A percentile compares a stretch with the other conserved stretches of the same genome.
phyloP scores from a whole-genome alignment of 2,797 vertebrate species.

The Taenioides sp. region DNA sequence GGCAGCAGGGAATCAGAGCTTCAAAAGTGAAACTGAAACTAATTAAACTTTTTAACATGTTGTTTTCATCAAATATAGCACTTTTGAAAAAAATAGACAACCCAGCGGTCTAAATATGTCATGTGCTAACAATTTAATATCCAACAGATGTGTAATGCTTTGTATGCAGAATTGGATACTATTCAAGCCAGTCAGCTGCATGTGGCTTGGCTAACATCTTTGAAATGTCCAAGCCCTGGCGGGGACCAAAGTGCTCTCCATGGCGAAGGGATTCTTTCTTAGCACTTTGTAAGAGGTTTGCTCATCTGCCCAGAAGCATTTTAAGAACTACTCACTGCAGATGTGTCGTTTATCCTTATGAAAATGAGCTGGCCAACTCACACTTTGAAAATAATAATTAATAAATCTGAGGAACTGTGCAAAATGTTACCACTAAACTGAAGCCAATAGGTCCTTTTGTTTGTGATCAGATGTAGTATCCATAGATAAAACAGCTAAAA shows the following conservation, averaged over 20 bases:
- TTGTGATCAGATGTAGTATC: neutral
- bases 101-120: too few species aligned
- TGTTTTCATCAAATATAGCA: too few species aligned
- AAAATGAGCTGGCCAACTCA: neutral
- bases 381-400: neutral
- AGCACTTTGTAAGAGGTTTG: neutral
- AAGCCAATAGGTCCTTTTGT: neutral
- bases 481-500: too few species aligned
- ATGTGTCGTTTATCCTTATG: neutral
- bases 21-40: too few species aligned
- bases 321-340: slow-evolving; percentile 1
- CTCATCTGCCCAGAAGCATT: neutral
- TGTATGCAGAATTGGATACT: neutral
- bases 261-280: neutral
- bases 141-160: neutral
- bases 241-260: neutral
- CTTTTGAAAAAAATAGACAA: too few species aligned
- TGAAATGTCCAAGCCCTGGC: too few species aligned
- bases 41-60: too few species aligned
- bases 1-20: too few species aligned
- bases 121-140: too few species aligned
- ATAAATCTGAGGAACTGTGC: neutral
- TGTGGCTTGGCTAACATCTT: neutral
- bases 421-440: neutral
- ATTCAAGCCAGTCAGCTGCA: neutral